phyloP scores from a whole-genome alignment of 2,113 vertebrate species.

The Saccopteryx leptura region DNA sequence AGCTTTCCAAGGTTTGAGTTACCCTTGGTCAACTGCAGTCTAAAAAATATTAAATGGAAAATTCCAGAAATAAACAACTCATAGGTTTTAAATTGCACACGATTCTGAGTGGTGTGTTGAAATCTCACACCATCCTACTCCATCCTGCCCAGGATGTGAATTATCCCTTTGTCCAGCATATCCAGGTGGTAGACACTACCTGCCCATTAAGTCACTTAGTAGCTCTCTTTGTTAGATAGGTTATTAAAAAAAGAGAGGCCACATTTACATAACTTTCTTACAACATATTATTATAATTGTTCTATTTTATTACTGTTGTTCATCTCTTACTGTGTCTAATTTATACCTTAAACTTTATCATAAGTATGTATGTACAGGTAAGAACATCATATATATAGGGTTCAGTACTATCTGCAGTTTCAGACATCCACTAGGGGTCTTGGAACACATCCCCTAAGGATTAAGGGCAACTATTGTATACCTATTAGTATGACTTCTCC shows the following conservation, averaged over 20 bases:
- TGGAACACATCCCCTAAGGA: not conserved
- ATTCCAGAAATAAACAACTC: not conserved
- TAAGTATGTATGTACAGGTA: not conserved
- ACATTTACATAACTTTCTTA: not conserved
- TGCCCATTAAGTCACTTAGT: not conserved
- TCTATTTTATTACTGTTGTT: not conserved
- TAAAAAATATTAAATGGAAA: not conserved
- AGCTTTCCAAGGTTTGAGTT: not conserved
- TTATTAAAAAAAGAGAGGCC: not conserved
- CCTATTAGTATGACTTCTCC: not conserved
- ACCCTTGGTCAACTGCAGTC: not conserved
- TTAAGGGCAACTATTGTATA: not conserved
- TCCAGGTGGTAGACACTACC: not conserved
- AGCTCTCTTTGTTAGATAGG: not conserved
- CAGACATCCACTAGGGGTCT: not conserved
- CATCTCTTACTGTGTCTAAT: not conserved
- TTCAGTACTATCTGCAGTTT: not conserved
- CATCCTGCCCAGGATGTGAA: not conserved
- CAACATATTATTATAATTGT: not conserved
- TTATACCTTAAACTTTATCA: not conserved
- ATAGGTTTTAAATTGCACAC: not conserved
- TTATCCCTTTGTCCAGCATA: not conserved
- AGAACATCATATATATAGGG: not conserved
- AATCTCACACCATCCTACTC: not conserved
- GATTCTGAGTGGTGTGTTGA: not conserved